Evolutionary conservation across 2,113 vertebrate genomes (phyloP).

Genomic region (Casuarius casuarius): DNA sequence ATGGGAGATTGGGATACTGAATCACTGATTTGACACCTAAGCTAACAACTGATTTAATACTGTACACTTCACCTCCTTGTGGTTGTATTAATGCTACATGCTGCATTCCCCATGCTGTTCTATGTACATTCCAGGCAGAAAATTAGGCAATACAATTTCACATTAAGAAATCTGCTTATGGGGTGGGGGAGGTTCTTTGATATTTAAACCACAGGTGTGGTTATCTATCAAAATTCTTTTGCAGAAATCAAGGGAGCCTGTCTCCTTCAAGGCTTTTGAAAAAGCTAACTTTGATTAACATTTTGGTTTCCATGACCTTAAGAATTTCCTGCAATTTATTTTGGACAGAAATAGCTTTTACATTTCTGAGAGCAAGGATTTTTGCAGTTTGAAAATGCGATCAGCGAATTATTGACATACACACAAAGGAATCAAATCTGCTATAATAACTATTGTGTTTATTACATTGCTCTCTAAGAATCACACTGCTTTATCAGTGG

Average conservation of each 20-base stretch:
- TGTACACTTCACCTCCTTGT: rapidly evolving
- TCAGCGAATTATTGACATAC: neutral
- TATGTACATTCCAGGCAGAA: neutral
- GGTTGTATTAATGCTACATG: neutral
- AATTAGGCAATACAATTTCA: neutral
- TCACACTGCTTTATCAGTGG: neutral
- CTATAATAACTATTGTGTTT: neutral
- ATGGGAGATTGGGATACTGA: neutral
- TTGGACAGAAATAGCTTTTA: neutral
- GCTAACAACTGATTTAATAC: neutral
- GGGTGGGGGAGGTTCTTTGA: neutral
- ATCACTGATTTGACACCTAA: neutral
- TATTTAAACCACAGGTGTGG: neutral
- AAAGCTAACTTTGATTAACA: neutral
- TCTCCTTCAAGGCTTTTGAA: neutral
- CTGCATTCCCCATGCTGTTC: neutral
- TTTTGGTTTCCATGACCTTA: neutral
- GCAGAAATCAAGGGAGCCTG: neutral
- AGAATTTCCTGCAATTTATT: neutral
- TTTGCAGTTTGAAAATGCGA: neutral
- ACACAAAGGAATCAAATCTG: neutral
- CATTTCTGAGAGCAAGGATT: neutral
- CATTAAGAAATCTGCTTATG: neutral
- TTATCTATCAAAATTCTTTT: neutral
- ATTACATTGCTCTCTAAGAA: neutral